Conservation (phyloP, 2,888 invertebrate genomes). For the Drosophila neotestacea region DNA sequence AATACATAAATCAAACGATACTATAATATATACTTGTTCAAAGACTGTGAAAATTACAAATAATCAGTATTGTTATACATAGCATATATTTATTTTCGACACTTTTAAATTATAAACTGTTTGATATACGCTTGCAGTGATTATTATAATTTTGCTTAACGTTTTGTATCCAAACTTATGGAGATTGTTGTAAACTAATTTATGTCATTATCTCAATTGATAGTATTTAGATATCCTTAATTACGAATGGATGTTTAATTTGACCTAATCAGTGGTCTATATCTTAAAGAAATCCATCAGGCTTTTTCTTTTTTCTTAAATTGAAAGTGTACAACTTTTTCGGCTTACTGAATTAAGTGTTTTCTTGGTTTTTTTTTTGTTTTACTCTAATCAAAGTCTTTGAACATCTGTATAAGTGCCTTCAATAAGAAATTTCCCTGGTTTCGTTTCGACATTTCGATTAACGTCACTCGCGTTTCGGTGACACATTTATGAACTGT, state of each 20-base stretch:
- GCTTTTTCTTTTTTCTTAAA: background rate
- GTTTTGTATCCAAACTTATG: background rate
- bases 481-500: slow-evolving; percentile 70
- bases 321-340: background rate
- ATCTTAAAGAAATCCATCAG: too few relatives aligned
- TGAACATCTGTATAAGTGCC: slow-evolving; percentile 13
- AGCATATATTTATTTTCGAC: slow-evolving; percentile 23
- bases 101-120: slow-evolving; percentile 8
- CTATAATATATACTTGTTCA: slow-evolving; percentile 15
- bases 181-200: background rate
- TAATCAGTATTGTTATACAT: slow-evolving; percentile 37
- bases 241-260: too few relatives aligned
- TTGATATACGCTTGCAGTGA: slow-evolving; percentile 4
- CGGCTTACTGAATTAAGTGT: background rate
- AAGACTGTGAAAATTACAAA: slow-evolving; percentile 59
- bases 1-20: slow-evolving; percentile 55
- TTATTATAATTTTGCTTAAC: background rate
- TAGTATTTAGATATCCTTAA: background rate
- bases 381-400: slow-evolving; percentile 13
- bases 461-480: slow-evolving; percentile 52
- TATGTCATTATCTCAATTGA: background rate
- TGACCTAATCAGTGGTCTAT: background rate
- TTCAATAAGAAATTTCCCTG: slow-evolving; percentile 11
- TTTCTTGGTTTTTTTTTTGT: slow-evolving; percentile 2
- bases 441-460: slow-evolving; percentile 32